Conservation (phyloP, 1,140 invertebrate genomes). For the Pseudoatta argentina region DNA sequence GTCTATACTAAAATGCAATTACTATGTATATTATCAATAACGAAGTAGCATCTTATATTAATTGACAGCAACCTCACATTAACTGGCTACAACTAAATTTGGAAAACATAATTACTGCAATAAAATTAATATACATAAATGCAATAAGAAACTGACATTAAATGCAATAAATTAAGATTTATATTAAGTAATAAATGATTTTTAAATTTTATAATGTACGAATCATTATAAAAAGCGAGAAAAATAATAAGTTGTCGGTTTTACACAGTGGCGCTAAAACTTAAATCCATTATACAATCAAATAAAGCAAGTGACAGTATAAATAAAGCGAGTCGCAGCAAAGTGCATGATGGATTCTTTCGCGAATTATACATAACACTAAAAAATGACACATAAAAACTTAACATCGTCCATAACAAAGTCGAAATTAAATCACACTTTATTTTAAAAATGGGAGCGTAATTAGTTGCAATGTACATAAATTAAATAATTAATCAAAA, state of each 20-base stretch:
- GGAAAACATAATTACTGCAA: neutral
- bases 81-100: constrained; percentile 32
- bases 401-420: neutral
- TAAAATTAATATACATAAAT: neutral
- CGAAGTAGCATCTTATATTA: neutral
- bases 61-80: constrained; percentile 19
- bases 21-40: neutral
- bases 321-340: neutral
- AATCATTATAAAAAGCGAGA: neutral
- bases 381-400: neutral
- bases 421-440: neutral
- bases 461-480: neutral
- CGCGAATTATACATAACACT: neutral
- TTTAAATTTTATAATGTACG: neutral
- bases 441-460: neutral
- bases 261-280: neutral
- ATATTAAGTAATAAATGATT: neutral
- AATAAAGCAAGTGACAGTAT: neutral
- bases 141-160: neutral
- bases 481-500: constrained; percentile 24
- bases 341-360: neutral
- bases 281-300: too few relatives aligned
- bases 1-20: neutral
- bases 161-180: neutral
- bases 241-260: neutral